Evolutionary conservation across 2,797 vertebrate genomes (phyloP), one percentile per base, ranked within the genome.

Genomic region (Myripristis jacobus): DNA sequence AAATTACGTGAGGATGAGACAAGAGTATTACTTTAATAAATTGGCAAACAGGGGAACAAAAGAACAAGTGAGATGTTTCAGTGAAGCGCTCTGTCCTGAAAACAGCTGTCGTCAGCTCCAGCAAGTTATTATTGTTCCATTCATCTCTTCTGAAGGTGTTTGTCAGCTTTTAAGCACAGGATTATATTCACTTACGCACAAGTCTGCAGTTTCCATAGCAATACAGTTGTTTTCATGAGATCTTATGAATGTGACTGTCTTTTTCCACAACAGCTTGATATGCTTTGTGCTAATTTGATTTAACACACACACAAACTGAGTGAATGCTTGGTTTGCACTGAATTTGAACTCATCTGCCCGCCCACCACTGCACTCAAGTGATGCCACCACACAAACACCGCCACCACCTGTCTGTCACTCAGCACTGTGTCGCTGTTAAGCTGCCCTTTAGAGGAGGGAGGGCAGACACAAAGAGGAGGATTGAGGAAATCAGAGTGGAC

Each of bases 141-240:
- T 15, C 41, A 41, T 46, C 13, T 58, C 25, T 36, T 21, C 46
- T 11, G 36, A 22, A 64, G 61, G 57, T 22, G 54, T 55, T 31
- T 53, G 66, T 67, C 46, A 56, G 21, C 18, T 63, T 41, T 62
- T 43, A 51, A 60, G 24, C 34, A 41, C 41, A 29, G 21, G 22
- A 54, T 41, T 38, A 22, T 44, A 55, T 65, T 62, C 25, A 57
- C 58, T 41, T 65, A 10, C 22, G 72, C 58, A 44, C 8, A 16
- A 75, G 56, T 70, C 61, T 72, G 70, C 79, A 75, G 82, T 87
- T 87, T 83, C 84, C 86, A 88, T 83, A 81, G 80, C 21, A 25
- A 81, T 81, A 66, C 58, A 52, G 64, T 61, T 27, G 48, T 75
- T 79, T 83, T 83, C 79, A 79, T 67, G 3, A 77, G 61, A 82